Evolutionary conservation across 2,797 vertebrate genomes (phyloP), one percentile per base, ranked within the genome.

Genomic region (Eutrigla gurnardus): DNA sequence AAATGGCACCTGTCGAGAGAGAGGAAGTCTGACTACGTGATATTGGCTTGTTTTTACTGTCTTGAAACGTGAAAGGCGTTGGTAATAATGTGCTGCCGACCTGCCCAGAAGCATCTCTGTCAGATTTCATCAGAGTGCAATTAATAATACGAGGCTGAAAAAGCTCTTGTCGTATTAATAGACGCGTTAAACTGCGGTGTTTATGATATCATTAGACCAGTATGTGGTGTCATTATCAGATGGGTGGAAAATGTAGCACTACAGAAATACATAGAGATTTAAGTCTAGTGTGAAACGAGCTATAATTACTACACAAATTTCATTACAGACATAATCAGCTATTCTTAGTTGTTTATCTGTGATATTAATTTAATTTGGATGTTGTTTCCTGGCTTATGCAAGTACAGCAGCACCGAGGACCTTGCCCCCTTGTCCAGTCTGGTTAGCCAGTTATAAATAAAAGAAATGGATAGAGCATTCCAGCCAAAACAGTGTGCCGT

Each of bases 171-270:
- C n/a, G 13, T 83, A 80, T 92, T 89, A 89, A 88, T 86, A 85
- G 85, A 66, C 36, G 42, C 72, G 77, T 83, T 89, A 83, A 79
- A 83, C 72, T 61, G 73, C 81, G 67, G 73, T 75, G 73, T 91
- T 92, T 88, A 89, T 91, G 89, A 93, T 84, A 89, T 92, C 88
- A 92, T 93, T 91, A 89, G 83, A 65, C 85, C 73, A 83, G 78
- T 83, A 91, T 89, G 82, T 78, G 72, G 60, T 79, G 80, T 88
- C 73, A 89, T 88, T 93, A 89, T 88, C 87, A 77, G 78, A 75
- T 70, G 65, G 78, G 83, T 90, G 89, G 81, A 82, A 90, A 85
- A 91, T 92, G 64, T 84, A 86, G 76, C 74, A 87, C 85, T 85
- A 82, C 90, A 91, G 87, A 79, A 83, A 88, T 78, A 88, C 67